Percentiles rank a stretch among this genome's conserved stretches.
These are phyloP conservation scores for Chamaea fasciata DNA, from an alignment of 2,113 vertebrate genomes.

Conservation along the genomic window DNA sequence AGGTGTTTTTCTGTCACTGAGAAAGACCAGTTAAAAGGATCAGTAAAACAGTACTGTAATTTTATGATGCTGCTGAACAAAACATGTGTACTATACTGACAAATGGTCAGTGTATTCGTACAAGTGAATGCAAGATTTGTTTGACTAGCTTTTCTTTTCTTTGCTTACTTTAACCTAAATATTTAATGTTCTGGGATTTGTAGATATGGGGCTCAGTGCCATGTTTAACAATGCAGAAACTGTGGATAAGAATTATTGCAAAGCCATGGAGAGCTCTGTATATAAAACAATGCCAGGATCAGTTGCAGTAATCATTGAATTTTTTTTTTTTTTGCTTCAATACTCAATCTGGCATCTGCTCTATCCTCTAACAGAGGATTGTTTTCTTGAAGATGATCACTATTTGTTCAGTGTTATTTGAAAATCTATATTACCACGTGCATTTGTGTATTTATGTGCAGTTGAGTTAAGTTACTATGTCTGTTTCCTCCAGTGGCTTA, in stretches of 20 bases:
- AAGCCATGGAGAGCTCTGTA: not conserved
- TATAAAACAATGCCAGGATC: not conserved
- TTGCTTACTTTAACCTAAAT: conserved; percentile 55
- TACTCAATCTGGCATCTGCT: not conserved
- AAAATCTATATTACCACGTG: conserved; percentile 27
- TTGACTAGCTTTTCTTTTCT: conserved; percentile 49
- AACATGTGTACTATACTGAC: not conserved
- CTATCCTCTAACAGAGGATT: not conserved
- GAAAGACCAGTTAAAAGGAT: not conserved
- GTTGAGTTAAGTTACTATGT: not conserved
- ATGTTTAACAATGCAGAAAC: conserved; percentile 4
- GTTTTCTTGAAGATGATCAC: not conserved
- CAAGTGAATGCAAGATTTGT: conserved; percentile 28
- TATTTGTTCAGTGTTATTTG: not conserved
- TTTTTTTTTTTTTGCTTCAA: conserved; percentile 4
- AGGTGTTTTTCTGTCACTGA: not conserved
- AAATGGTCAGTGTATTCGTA: not conserved
- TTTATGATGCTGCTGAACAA: not conserved
- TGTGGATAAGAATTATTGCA: not conserved
- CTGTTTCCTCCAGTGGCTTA: not conserved
- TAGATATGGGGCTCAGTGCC: not conserved
- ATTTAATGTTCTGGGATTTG: conserved; percentile 50
- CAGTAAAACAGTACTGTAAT: not conserved
- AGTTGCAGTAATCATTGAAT: conserved; percentile 17
- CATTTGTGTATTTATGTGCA: not conserved